Evolutionary conservation across 2,888 invertebrate genomes (phyloP).

Genomic region (Athripsodes cinereus): DNA sequence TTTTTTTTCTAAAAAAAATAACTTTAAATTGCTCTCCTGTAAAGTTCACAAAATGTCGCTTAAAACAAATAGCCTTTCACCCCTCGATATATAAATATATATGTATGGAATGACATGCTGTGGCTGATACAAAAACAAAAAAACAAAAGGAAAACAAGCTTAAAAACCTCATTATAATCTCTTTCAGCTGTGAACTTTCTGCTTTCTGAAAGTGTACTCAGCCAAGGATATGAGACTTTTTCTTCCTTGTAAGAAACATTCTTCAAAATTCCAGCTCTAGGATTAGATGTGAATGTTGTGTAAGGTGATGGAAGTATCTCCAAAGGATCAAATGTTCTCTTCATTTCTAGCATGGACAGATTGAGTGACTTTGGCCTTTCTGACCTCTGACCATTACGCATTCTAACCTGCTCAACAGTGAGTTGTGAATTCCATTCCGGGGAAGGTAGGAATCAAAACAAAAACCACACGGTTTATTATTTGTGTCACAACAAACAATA

Average conservation of each 20-base stretch:
- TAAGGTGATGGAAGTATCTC: constrained; percentile 4
- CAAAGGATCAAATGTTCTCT: constrained; percentile 5
- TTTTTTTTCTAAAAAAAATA: too few species aligned
- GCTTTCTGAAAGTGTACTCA: constrained; percentile 10
- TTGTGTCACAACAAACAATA: not conserved
- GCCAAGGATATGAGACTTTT: constrained; percentile 5
- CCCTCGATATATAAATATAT: too few species aligned
- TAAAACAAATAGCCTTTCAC: too few species aligned
- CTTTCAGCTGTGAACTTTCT: constrained; percentile 34
- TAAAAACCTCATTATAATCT: constrained; percentile 35
- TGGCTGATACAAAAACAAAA: constrained; percentile 9
- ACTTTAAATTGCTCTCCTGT: too few species aligned
- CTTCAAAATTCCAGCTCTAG: not conserved
- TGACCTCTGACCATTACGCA: constrained; percentile 5
- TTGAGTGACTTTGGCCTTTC: constrained; percentile 51
- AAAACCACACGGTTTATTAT: not conserved
- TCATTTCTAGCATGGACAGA: constrained; percentile 39
- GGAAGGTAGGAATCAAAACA: not conserved
- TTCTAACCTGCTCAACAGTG: constrained; percentile 7
- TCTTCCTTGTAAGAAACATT: not conserved
- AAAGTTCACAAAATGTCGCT: too few species aligned
- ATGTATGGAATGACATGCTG: not conserved
- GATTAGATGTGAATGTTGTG: not conserved
- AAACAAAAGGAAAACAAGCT: constrained; percentile 20
- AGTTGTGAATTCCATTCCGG: too few species aligned